Evolutionary conservation across 2,888 invertebrate species (phyloP).

Genomic region (Tetrapedia diversipes): DNA sequence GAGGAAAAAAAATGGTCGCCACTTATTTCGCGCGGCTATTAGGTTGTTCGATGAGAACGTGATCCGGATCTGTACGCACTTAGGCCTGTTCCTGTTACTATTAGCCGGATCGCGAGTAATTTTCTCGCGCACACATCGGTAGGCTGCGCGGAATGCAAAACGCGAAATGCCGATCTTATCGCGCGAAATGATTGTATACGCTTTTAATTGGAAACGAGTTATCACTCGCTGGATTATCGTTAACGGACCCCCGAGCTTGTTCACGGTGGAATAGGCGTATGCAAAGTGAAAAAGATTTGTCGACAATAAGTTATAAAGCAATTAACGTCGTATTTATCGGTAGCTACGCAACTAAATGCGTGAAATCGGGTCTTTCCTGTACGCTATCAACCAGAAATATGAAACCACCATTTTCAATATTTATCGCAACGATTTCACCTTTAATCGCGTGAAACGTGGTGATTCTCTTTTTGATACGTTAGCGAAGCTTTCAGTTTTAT

Average conservation of each 20-base stretch:
- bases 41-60: constrained; percentile 5
- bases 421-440: no score
- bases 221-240: not conserved
- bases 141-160: not conserved
- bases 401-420: no score
- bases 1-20: constrained; percentile 16
- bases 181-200: not conserved
- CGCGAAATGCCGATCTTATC: not conserved
- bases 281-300: no score
- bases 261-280: no score
- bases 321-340: no score
- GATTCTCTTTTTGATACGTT: no score
- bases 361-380: no score
- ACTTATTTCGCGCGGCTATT: constrained; percentile 23
- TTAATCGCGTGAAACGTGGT: no score
- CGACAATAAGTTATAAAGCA: no score
- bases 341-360: no score
- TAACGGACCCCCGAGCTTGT: not conserved
- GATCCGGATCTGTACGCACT: not conserved
- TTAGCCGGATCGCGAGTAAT: not conserved
- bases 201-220: not conserved
- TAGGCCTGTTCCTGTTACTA: not conserved
- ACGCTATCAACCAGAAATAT: no score
- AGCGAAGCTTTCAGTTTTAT: no score
- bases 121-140: not conserved